Conservation (phyloP, 2,888 invertebrate species). For the Dyspetes luteomarginatus region DNA sequence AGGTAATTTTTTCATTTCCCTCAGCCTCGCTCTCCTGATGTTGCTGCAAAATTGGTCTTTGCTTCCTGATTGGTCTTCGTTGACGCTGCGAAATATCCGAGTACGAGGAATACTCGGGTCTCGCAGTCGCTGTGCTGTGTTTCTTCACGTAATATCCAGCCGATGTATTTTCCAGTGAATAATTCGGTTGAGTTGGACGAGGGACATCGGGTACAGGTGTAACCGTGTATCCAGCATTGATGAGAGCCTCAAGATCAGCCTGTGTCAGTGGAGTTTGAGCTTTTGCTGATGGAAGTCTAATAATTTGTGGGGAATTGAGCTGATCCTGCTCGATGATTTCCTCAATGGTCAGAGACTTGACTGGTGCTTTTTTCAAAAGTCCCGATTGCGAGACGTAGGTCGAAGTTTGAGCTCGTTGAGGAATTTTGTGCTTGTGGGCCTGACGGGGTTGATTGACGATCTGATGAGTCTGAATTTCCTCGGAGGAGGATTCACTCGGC, state of each 20-base stretch:
- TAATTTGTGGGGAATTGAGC: conserved; percentile 70
- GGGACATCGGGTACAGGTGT: conserved; percentile 77
- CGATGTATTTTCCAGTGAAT: conserved; percentile 72
- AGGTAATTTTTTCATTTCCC: conserved; percentile 78
- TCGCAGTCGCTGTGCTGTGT: conserved; percentile 71
- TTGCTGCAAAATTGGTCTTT: conserved; percentile 73
- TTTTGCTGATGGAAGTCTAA: conserved; percentile 75
- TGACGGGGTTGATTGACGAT: conserved; percentile 77
- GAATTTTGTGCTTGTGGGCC: conserved; percentile 77
- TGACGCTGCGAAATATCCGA: conserved; percentile 75
- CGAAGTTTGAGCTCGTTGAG: conserved; percentile 73
- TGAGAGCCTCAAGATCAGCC: conserved; percentile 78
- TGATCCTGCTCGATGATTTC: conserved; percentile 78
- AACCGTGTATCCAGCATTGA: conserved; percentile 80
- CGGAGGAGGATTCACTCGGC: conserved; percentile 61
- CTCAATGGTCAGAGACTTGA: conserved; percentile 79
- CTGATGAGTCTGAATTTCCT: conserved; percentile 68
- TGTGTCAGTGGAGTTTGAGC: conserved; percentile 75
- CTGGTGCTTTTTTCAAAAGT: conserved; percentile 78
- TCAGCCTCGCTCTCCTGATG: conserved; percentile 70
- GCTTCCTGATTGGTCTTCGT: conserved; percentile 76
- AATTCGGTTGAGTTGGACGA: conserved; percentile 73
- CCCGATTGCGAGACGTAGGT: conserved; percentile 80
- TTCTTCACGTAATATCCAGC: conserved; percentile 77
- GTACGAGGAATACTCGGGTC: conserved; percentile 78